These are phyloP conservation scores for Tichodroma muraria DNA, from an alignment of 2,113 vertebrate species.

Conservation along the genomic window DNA sequence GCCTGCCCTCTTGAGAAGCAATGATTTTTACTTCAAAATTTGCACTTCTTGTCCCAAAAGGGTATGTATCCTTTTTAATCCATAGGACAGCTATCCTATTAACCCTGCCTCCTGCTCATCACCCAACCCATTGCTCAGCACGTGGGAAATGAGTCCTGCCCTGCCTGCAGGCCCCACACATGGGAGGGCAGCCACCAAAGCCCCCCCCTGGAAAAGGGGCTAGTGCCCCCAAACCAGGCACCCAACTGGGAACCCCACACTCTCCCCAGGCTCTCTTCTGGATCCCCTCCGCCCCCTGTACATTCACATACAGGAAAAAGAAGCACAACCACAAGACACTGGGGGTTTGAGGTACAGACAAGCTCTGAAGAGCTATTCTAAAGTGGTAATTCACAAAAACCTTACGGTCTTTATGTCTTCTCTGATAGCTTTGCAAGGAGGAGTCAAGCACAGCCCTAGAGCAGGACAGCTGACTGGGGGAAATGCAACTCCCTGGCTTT, in stretches of 20 bases:
- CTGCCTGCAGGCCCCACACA: rapidly evolving
- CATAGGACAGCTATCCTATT: not conserved
- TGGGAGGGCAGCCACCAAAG: rapidly evolving
- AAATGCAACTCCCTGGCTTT: conserved; percentile 7
- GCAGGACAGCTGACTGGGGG: not conserved
- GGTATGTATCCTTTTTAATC: not conserved
- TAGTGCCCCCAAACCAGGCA: rapidly evolving
- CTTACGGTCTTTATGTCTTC: not conserved
- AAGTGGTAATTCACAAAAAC: not conserved
- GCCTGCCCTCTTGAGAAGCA: conserved; percentile 26
- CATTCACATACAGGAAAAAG: rapidly evolving
- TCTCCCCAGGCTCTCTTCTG: too few relatives aligned
- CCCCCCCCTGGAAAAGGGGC: not conserved
- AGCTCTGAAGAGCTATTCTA: not conserved
- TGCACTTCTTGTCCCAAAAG: not conserved
- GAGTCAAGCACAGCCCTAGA: not conserved
- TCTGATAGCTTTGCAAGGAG: not conserved
- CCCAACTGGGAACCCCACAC: not conserved
- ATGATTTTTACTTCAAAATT: conserved; percentile 43
- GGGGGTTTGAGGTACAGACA: not conserved
- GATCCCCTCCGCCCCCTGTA: not conserved
- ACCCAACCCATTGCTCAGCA: rapidly evolving
- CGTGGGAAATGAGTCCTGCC: not conserved
- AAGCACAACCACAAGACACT: not conserved
- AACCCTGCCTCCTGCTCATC: not conserved